Base-by-base conservation (phyloP, 2,888 invertebrate genomes). In the Reticulitermes lucifugus region DNA sequence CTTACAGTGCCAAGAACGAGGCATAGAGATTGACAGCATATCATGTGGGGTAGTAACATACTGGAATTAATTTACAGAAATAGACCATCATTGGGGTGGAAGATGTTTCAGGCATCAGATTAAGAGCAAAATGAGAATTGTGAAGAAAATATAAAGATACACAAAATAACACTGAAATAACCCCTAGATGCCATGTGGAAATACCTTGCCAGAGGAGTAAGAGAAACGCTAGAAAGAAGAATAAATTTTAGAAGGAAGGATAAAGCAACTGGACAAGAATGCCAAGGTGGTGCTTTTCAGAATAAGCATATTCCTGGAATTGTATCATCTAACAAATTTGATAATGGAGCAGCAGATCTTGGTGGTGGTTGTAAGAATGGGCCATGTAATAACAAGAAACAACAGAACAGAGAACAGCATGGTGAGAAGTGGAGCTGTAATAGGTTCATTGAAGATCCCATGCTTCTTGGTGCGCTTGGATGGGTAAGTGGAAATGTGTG, bases 141-240 rank as follows among this genome's bases (percentile, higher is more conserved):
- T 18, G 55, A 18, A 55, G 55, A 18, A 55, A 55, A 55, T 18
- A 55, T 46, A 46, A 46, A 55, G 4, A 18, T 14, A 55, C 14
- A 18, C 55, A 55, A 55, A 55, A 18, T 4, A 55, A 55, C 55
- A 18, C 14, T 55, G 55, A 55, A 55, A 55, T 18, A 4, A 18
- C 55, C 55, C 46, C 5, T 29, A 80, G 10, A 12, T 88, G 91
- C 87, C 87, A 93, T 93, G 93, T 93, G 93, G 93, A 93, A 92
- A 90, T 93, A 92, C 92, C 91, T 92, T 83, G 90, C 92, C 51
- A 91, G 92, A 60, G 91, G 92, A 82, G 89, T 93, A 83, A 90
- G 91, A 88, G 93, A 93, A 88, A 91, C 92, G 55, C 90, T 92
- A 88, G 93, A 93, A 88, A 90, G 91, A 88, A 90, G 92, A 88